Base-by-base conservation (phyloP, 2,113 vertebrate genomes). In the Ictalurus punctatus region DNA sequence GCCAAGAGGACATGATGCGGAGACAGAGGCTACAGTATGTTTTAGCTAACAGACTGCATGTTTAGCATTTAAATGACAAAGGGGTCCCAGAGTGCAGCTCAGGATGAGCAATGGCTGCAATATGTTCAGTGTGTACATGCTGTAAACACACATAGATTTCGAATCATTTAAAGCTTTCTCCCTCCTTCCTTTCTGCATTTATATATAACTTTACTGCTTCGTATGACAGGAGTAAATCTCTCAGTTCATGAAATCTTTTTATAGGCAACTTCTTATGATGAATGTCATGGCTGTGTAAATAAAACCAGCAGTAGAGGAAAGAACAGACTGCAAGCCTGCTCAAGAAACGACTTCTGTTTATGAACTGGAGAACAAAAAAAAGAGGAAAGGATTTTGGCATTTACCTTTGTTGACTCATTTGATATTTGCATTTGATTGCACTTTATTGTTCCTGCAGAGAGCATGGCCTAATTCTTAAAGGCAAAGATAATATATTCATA, bases 341-440 rank as follows among this genome's bases (percentile, higher is more conserved):
- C 30, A 82, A 37, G 56, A 82, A 82, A 59, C 40, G 56, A 54
- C 52, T 85, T 85, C 52, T 40, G 34, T 74, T 86, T 40, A 40
- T 76, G 16, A 74, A 86, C 21, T 59, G 21, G 52, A 27, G 52
- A 74, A 56, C 67, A 84, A 74, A 48, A 16, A 16, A 56, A 79
- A 48, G 21, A 78, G n/a, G 17, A 58, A 85, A 34, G 34, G 54
- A 74, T 40, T 86, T 86, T 74, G 69, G 69, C 67, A 88, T 88
- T 88, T 86, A 90, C 76, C 84, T 74, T 88, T 37, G 87, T 79
- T 81, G 86, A 90, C 74, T 88, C 82, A 59, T 86, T 69, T 88
- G 83, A 71, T 88, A 90, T 90, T 88, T 90, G 30, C 83, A 88
- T 90, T 90, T 88, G 80, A 81, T 85, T 90, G 87, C 80, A 90